phyloP scores from a whole-genome alignment of 1,140 invertebrate species.

The Drosophila hydei region DNA sequence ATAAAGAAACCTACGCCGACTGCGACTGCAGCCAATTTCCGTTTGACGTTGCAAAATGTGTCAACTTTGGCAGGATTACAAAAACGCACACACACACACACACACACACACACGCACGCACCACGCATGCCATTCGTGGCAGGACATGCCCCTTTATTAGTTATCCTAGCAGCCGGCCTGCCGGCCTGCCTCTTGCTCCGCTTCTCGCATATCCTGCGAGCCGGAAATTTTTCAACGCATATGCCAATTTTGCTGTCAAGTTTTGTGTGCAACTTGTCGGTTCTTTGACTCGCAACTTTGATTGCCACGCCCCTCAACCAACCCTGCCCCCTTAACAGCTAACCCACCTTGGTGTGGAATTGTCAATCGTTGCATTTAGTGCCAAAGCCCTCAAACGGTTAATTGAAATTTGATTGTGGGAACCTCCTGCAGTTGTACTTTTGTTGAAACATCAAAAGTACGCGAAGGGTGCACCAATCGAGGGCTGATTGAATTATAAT shows the following conservation, averaged over 20 bases:
- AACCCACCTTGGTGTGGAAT: conserved; percentile 12
- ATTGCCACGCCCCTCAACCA: conserved; percentile 9
- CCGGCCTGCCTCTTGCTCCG: not conserved
- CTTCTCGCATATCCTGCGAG: conserved; percentile 30
- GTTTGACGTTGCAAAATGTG: conserved; percentile 73
- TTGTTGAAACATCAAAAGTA: conserved; percentile 40
- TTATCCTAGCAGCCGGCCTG: conserved; percentile 40
- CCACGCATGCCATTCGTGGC: not conserved
- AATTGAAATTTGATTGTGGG: conserved; percentile 70
- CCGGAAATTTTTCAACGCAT: conserved; percentile 73
- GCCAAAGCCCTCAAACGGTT: conserved; percentile 43
- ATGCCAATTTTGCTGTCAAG: conserved; percentile 75
- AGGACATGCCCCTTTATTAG: conserved; percentile 58
- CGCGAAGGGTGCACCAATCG: not conserved
- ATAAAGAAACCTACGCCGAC: conserved; percentile 52
- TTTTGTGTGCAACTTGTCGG: conserved; percentile 51
- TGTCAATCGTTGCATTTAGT: conserved; percentile 52
- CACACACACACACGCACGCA: conserved; percentile 5
- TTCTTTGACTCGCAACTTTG: conserved; percentile 40
- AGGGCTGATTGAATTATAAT: conserved; percentile 12
- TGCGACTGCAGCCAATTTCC: conserved; percentile 68
- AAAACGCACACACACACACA: conserved; percentile 37
- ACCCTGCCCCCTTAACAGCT: not conserved
- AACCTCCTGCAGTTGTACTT: conserved; percentile 54
- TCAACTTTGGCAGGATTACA: conserved; percentile 74